A percentile compares a stretch with the other conserved stretches of the same genome.
These are phyloP conservation scores for Saturnia pavonia DNA, from an alignment of 2,888 invertebrate genomes.

Conservation along the genomic window DNA sequence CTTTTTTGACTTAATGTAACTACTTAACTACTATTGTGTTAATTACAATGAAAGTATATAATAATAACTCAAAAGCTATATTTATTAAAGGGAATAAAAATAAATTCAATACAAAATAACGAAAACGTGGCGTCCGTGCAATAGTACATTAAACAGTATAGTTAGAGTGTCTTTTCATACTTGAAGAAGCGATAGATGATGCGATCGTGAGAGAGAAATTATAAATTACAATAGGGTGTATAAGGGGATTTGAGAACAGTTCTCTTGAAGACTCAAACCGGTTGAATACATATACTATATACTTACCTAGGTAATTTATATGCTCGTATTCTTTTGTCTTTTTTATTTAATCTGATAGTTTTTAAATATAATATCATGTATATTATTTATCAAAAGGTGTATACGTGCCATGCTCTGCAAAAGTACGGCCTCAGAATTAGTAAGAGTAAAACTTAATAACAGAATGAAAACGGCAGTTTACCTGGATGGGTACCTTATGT, in stretches of 20 bases:
- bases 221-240: constrained; percentile 25
- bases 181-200: not conserved
- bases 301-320: not conserved
- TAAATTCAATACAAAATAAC: too few species aligned
- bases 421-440: too few species aligned
- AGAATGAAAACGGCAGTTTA: too few species aligned
- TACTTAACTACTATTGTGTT: too few species aligned
- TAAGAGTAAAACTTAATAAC: too few species aligned
- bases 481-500: too few species aligned
- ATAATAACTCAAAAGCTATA: too few species aligned
- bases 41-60: too few species aligned
- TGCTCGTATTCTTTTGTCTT: not conserved
- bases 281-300: constrained; percentile 12
- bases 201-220: constrained; percentile 5
- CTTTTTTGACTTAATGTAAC: too few species aligned
- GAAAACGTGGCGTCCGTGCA: not conserved
- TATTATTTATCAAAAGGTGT: too few species aligned
- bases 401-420: too few species aligned
- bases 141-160: not conserved
- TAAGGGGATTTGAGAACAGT: constrained; percentile 20
- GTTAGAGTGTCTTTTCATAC: not conserved
- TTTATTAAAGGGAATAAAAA: too few species aligned
- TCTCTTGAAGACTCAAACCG: not conserved
- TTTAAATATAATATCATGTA: not conserved
- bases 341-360: not conserved